Percentiles rank a stretch among this genome's conserved stretches.
Conservation (phyloP, 2,113 vertebrate genomes). For the Salvelinus sp. region DNA sequence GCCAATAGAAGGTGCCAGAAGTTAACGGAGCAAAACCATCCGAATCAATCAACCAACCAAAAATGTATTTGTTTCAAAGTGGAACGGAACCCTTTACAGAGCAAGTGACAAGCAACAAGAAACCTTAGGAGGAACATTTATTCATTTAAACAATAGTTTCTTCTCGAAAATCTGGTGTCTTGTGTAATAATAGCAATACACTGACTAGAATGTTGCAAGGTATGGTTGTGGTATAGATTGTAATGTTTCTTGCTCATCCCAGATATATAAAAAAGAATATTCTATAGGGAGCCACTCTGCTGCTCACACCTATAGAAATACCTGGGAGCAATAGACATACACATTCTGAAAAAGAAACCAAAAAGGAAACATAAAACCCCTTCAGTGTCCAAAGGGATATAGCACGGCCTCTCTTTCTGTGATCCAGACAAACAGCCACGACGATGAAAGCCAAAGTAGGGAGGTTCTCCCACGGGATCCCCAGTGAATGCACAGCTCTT, state of each 20-base stretch:
- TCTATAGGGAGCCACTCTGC: slow-evolving; percentile 1
- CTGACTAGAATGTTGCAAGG: too few relatives aligned
- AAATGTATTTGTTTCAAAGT: too few relatives aligned
- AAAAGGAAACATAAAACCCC: slow-evolving; percentile 32
- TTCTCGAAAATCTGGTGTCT: too few relatives aligned
- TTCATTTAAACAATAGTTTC: too few relatives aligned
- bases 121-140: too few relatives aligned
- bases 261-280: background rate
- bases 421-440: slow-evolving; percentile 39
- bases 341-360: background rate
- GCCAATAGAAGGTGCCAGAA: too few relatives aligned
- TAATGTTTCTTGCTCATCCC: background rate
- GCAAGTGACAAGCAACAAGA: too few relatives aligned
- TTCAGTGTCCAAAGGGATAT: slow-evolving; percentile 34
- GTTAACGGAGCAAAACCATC: too few relatives aligned
- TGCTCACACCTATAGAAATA: slow-evolving; percentile 33
- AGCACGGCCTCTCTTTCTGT: slow-evolving; percentile 13
- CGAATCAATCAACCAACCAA: too few relatives aligned
- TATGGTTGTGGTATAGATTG: background rate
- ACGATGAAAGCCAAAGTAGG: slow-evolving; percentile 46
- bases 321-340: background rate
- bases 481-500: slow-evolving; percentile 44
- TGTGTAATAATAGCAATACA: too few relatives aligned
- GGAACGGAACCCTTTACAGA: too few relatives aligned
- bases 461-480: slow-evolving; percentile 50